Evolutionary conservation across 64 coral and sea anemone species (phyloP), one percentile per base, ranked within the genome.

Genomic region (Hydrozoanthus tunicans): DNA sequence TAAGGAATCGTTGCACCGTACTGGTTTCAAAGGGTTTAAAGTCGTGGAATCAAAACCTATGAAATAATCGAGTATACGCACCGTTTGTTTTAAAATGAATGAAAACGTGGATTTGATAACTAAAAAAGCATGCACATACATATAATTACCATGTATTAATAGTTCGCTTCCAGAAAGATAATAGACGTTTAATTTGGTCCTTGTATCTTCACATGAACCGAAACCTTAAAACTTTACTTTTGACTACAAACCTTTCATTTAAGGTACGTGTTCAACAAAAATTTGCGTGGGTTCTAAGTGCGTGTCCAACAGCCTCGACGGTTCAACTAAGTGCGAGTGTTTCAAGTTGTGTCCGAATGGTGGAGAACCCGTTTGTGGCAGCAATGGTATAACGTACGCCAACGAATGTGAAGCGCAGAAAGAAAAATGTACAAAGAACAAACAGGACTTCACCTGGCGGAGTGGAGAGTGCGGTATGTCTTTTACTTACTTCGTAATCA

Each of bases 351-450:
- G 91, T 70, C 91, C 82, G 15, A 77, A 15, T 56, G 63, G 82
- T 67, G 80, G 82, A 24, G 51, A 77, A 79, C 82, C 91, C 14
- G 91, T 93, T 4, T 93, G 91, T 17, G 82, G 82, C 52, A 93
- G 58, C 51, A 75, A 93, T 86, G 91, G 91, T 26, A 79, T 58
- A 58, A 86, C 91, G 12, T 93, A 93, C 53, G 76, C n/a, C 62
- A 93, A 88, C 58, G 73, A 86, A 58, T 93, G 91, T 79, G 12
- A 91, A 81, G 95, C 92, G 0, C 94, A 79, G 60, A 94, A 89
- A 68, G 92, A 97, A 7, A 91, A 93, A 13, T 97, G 95, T 53
- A 82, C 94, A 68, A 97, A 97, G 73, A 90, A 89, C 6, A 77
- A 57, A 59, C 5, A 56, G 24, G 59, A 93, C 23, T 89, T 96